These are phyloP conservation scores for Strigops habroptila DNA, from an alignment of 2,113 vertebrate genomes.

Conservation along the genomic window DNA sequence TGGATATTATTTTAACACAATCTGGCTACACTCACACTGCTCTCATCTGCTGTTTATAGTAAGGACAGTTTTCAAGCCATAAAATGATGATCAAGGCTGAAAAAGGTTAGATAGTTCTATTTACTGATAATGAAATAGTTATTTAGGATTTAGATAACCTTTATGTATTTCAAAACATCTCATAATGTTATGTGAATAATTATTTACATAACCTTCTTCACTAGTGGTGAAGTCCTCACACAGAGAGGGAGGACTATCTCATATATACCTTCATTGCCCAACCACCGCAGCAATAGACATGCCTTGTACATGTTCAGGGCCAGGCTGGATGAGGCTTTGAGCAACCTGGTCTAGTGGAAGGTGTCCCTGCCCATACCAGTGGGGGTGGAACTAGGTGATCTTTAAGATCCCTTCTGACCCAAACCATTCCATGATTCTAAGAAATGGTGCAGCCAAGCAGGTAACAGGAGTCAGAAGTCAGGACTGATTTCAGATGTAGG, in stretches of 20 bases:
- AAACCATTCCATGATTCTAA: not conserved
- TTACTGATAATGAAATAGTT: not conserved
- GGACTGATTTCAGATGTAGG: not conserved
- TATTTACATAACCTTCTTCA: not conserved
- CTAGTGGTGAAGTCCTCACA: not conserved
- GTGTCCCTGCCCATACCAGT: no score
- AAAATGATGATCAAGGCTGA: not conserved
- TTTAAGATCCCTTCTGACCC: not conserved
- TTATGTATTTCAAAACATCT: not conserved
- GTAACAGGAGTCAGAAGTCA: not conserved
- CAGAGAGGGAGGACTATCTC: not conserved
- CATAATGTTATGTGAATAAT: not conserved
- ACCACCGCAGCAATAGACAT: not conserved
- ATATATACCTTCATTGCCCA: not conserved
- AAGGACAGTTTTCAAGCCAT: not conserved
- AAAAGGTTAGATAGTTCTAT: not conserved
- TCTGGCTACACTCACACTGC: not conserved
- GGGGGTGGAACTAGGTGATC: no score
- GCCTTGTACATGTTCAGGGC: not conserved
- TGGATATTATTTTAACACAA: not conserved
- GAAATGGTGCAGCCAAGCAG: not conserved
- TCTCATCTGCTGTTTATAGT: not conserved
- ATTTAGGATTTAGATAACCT: not conserved
- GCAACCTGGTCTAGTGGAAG: no score
- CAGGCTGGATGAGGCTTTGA: no score